Conservation (phyloP, 2,113 vertebrate species). For the Onychostruthus taczanowskii region DNA sequence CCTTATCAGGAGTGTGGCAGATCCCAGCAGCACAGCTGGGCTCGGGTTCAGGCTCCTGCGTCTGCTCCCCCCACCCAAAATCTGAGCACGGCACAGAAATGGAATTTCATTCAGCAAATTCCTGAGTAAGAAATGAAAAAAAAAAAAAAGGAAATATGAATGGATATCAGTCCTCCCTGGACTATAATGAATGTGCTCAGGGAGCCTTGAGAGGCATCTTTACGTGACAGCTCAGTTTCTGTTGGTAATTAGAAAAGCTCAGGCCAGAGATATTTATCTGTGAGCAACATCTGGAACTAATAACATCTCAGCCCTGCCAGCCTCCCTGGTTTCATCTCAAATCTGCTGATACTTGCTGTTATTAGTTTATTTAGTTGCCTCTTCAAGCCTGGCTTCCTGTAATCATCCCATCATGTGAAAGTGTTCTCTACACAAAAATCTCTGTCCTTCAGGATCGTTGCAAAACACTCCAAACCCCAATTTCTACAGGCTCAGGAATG, state of each 20-base stretch:
- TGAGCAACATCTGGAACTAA: conserved; percentile 8
- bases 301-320: not conserved
- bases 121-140: not conserved
- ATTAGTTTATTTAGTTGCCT: conserved; percentile 6
- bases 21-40: not conserved
- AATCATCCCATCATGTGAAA: not conserved
- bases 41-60: not conserved
- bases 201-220: not conserved
- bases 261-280: conserved; percentile 20
- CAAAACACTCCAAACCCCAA: not conserved
- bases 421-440: not conserved
- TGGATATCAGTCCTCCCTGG: not conserved
- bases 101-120: not conserved
- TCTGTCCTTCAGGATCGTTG: not conserved
- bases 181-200: not conserved
- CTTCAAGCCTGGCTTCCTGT: not conserved
- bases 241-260: conserved; percentile 21
- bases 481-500: not conserved
- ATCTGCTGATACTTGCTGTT: conserved; percentile 35
- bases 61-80: not conserved
- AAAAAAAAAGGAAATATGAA: not conserved
- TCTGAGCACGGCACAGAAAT: not conserved
- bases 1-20: not conserved
- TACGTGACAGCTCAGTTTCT: not conserved
- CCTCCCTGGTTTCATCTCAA: conserved; percentile 15